Evolutionary conservation across 1,140 invertebrate species (phyloP).

Genomic region (Ylistrum balloti): DNA sequence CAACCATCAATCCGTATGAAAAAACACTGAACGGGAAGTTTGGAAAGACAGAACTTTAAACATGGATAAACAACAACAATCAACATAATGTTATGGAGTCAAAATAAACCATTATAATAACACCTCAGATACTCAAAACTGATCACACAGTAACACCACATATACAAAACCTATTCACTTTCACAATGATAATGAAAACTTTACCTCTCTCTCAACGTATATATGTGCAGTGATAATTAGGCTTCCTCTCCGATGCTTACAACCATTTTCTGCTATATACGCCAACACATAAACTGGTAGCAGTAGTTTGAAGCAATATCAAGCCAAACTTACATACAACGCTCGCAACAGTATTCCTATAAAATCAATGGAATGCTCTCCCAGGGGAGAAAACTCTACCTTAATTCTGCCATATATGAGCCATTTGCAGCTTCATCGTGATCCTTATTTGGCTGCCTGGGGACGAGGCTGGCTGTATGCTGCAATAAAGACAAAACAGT

Average conservation of each 20-base stretch:
- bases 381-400: constrained; percentile 23
- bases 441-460: constrained; percentile 32
- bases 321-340: constrained; percentile 26
- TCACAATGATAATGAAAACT: not conserved
- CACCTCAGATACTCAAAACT: not conserved
- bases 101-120: not conserved
- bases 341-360: not conserved
- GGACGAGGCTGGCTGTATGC: constrained; percentile 1
- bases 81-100: not conserved
- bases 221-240: not conserved
- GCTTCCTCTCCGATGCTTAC: not conserved
- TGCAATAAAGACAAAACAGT: not conserved
- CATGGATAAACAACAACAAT: not conserved
- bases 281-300: constrained; percentile 10
- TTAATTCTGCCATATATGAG: constrained; percentile 15
- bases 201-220: not conserved
- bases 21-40: too few relatives aligned
- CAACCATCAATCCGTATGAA: not conserved
- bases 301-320: constrained; percentile 8
- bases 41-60: too few relatives aligned
- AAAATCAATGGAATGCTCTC: not conserved
- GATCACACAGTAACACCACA: not conserved
- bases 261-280: not conserved
- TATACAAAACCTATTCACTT: not conserved
- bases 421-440: constrained; percentile 5